These are phyloP conservation scores for Drosophila jambulina DNA, from an alignment of 1,140 invertebrate species.

Conservation along the genomic window DNA sequence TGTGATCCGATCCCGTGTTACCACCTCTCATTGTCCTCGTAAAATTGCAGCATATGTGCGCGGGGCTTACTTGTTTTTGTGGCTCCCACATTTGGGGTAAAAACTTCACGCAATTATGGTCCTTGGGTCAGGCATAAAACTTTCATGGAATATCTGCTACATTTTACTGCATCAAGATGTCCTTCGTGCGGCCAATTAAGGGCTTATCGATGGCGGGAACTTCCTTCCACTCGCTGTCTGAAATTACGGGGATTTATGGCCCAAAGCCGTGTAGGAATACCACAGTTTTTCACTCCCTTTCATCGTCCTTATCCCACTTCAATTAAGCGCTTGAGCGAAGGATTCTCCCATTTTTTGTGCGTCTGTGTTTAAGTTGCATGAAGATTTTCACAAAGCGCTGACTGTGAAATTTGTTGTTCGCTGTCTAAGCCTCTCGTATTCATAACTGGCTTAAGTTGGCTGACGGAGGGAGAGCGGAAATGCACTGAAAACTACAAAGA, in stretches of 20 bases:
- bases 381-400: constrained; percentile 36
- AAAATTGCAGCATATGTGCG: constrained; percentile 42
- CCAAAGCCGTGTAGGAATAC: constrained; percentile 23
- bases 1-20: constrained; percentile 35
- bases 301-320: constrained; percentile 35
- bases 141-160: constrained; percentile 27
- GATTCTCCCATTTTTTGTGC: constrained; percentile 26
- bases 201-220: constrained; percentile 42
- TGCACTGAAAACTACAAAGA: background rate
- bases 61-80: constrained; percentile 10
- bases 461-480: background rate
- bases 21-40: constrained; percentile 37
- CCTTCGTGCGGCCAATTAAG: constrained; percentile 46
- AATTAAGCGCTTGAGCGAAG: constrained; percentile 51
- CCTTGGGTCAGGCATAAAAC: constrained; percentile 45
- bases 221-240: constrained; percentile 27
- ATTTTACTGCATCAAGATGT: constrained; percentile 53
- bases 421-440: constrained; percentile 44
- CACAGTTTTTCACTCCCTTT: constrained; percentile 32
- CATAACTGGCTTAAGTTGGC: constrained; percentile 47
- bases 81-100: constrained; percentile 12
- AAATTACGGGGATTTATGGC: constrained; percentile 39
- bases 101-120: constrained; percentile 42
- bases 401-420: constrained; percentile 50
- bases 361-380: constrained; percentile 25